phyloP scores from a whole-genome alignment of 2,113 vertebrate species.

The Heliornis fulica region DNA sequence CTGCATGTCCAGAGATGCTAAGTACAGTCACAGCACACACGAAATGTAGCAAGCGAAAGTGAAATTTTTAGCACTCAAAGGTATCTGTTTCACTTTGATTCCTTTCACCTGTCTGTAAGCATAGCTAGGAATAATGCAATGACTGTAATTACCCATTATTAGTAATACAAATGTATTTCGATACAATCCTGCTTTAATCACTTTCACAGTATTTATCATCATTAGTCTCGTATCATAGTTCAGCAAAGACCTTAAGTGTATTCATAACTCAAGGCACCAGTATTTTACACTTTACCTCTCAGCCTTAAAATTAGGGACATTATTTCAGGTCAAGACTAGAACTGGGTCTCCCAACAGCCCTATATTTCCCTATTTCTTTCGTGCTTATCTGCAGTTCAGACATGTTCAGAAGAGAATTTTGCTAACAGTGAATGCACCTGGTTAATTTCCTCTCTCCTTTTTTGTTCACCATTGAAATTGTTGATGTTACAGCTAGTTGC shows the following conservation, averaged over 20 bases:
- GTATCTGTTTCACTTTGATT: background rate
- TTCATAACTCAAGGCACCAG: background rate
- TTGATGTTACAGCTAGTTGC: background rate
- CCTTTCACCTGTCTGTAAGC: background rate
- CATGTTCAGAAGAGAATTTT: background rate
- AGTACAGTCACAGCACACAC: background rate
- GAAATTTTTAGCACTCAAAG: background rate
- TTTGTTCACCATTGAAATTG: background rate
- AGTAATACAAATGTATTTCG: background rate
- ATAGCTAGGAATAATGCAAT: background rate
- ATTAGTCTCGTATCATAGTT: background rate
- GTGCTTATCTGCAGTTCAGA: background rate
- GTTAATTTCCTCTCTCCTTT: background rate
- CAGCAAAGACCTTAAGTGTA: background rate
- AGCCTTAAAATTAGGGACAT: background rate
- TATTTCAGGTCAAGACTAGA: background rate
- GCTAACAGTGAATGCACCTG: background rate
- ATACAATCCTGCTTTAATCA: background rate
- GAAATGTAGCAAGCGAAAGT: background rate
- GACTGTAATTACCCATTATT: background rate
- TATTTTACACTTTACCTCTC: background rate
- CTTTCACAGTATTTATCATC: conserved; percentile 28
- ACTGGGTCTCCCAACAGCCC: background rate
- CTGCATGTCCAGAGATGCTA: background rate
- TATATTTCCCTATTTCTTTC: background rate